These are phyloP conservation scores for Mastacembelus armatus DNA, from an alignment of 2,797 vertebrate genomes.

Conservation along the genomic window DNA sequence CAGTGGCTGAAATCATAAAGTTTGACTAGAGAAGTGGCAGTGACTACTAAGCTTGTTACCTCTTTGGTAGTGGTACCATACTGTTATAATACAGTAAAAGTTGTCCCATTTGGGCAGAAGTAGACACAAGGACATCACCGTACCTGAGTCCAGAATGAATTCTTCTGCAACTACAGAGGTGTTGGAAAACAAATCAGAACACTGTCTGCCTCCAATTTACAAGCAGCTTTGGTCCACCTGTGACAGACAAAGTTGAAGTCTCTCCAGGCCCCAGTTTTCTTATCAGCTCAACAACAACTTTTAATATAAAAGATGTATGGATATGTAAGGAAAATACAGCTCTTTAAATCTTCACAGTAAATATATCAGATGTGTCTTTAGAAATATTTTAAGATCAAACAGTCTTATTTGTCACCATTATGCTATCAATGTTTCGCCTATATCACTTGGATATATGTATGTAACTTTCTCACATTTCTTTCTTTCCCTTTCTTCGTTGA, in stretches of 20 bases:
- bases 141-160: constrained; percentile 52
- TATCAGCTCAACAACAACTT: constrained; percentile 9
- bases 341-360: not conserved
- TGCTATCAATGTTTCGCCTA: constrained; percentile 16
- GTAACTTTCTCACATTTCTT: constrained; percentile 29
- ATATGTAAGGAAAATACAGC: not conserved
- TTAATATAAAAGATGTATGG: constrained; percentile 7
- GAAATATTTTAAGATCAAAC: constrained; percentile 1
- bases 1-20: constrained; percentile 73
- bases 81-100: constrained; percentile 30
- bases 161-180: constrained; percentile 24
- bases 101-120: constrained; percentile 28
- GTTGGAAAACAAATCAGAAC: too few relatives aligned
- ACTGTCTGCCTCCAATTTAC: too few relatives aligned
- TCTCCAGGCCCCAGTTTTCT: not conserved
- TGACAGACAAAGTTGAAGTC: not conserved
- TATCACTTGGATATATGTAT: too few relatives aligned
- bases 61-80: not conserved
- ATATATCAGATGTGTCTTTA: not conserved
- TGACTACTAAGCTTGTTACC: constrained; percentile 51
- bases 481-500: constrained; percentile 21
- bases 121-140: constrained; percentile 30
- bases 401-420: not conserved
- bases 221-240: not conserved
- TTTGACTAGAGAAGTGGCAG: constrained; percentile 56